Percentiles rank a stretch among this genome's conserved stretches.
Conservation (phyloP, 2,113 vertebrate species). For the Rattus norvegicus region GRCr8 NC_086023.1:59475001-59475500, state of each 20-base stretch:
- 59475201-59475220: constrained; percentile 94
- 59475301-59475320: constrained; percentile 92
- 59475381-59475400: constrained; percentile 88
- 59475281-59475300: constrained; percentile 91
- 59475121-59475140: constrained; percentile 94
- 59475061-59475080: constrained; percentile 91
- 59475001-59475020: not conserved
- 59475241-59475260: constrained; percentile 93
- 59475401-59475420: constrained; percentile 89
- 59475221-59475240: constrained; percentile 93
- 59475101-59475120: constrained; percentile 94
- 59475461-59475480: constrained; percentile 93
- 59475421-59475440: constrained; percentile 91
- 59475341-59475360: constrained; percentile 91
- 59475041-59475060: not conserved
- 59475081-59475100: constrained; percentile 92
- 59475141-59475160: constrained; percentile 90
- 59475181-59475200: constrained; percentile 92
- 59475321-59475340: constrained; percentile 92
- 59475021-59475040: not conserved
- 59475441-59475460: constrained; percentile 90
- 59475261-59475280: constrained; percentile 89
- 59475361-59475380: constrained; percentile 94
- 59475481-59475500: constrained; percentile 92
- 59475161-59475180: constrained; percentile 93